Conservation (phyloP, 2,888 invertebrate species). For the Brachyopa scutellaris region DNA sequence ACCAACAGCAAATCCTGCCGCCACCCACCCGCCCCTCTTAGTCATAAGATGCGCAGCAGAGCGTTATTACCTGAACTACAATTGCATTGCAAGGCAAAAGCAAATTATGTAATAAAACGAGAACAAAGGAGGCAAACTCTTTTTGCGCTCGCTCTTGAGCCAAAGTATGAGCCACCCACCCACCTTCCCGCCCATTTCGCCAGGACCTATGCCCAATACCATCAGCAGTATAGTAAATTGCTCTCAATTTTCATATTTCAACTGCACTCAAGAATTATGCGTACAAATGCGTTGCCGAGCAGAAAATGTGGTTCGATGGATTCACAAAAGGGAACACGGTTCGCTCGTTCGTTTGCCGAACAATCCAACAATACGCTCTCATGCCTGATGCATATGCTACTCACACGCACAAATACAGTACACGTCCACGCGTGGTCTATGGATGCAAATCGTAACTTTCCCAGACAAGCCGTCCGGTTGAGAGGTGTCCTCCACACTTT, state of each 20-base stretch:
- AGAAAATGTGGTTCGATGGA: constrained; percentile 67
- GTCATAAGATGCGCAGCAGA: constrained; percentile 32
- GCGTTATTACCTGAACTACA: constrained; percentile 49
- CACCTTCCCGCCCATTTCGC: not conserved
- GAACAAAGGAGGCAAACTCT: constrained; percentile 57
- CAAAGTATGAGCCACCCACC: constrained; percentile 14
- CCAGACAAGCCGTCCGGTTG: constrained; percentile 39
- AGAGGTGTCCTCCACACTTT: constrained; percentile 54
- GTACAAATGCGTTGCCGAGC: constrained; percentile 64
- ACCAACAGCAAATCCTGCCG: not conserved
- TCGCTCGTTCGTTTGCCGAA: constrained; percentile 62
- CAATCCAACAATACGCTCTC: constrained; percentile 25
- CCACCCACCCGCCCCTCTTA: not conserved
- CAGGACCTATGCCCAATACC: constrained; percentile 25
- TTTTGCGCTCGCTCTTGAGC: constrained; percentile 23
- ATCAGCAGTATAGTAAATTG: constrained; percentile 48
- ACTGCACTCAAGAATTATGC: constrained; percentile 67
- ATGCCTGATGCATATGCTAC: not conserved
- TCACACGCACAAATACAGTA: constrained; percentile 9
- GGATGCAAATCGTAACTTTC: constrained; percentile 57
- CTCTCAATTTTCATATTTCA: constrained; percentile 67
- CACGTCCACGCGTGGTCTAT: constrained; percentile 45
- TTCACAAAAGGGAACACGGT: constrained; percentile 64
- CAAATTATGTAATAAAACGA: constrained; percentile 56
- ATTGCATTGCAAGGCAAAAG: constrained; percentile 51